phyloP scores from a whole-genome alignment of 1,140 invertebrate genomes.

The Nilaparvata lugens region DNA sequence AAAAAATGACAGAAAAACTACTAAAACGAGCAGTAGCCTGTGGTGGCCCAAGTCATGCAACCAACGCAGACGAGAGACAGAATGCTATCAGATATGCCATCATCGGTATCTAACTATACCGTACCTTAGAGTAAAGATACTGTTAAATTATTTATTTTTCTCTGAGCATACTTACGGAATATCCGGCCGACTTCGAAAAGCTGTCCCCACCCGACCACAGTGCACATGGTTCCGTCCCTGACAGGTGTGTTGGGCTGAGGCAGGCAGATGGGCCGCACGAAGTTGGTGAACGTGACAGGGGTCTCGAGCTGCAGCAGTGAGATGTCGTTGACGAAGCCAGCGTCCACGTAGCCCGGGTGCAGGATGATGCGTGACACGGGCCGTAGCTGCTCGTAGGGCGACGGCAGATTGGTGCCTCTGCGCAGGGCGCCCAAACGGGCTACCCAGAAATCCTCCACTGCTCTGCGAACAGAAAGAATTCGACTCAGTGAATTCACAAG shows the following conservation, averaged over 20 bases:
- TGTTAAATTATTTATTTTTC: too few relatives aligned
- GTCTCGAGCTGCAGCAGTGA: conserved; percentile 54
- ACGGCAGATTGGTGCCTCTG: conserved; percentile 57
- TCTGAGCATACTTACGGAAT: conserved; percentile 62
- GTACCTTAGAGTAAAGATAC: too few relatives aligned
- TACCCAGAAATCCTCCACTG: conserved; percentile 67
- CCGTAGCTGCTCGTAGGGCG: conserved; percentile 61
- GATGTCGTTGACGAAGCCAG: conserved; percentile 73
- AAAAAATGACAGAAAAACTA: too few relatives aligned
- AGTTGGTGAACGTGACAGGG: conserved; percentile 58
- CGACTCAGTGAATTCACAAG: too few relatives aligned
- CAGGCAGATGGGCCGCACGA: conserved; percentile 65
- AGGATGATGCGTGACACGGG: conserved; percentile 52
- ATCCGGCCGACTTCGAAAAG: conserved; percentile 67
- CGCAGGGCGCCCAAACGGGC: conserved; percentile 63
- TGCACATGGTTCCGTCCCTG: conserved; percentile 55
- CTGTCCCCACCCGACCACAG: conserved; percentile 75
- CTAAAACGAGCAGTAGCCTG: too few relatives aligned
- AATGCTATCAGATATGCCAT: background rate
- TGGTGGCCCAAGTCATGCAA: too few relatives aligned
- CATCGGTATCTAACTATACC: background rate
- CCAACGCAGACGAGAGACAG: background rate
- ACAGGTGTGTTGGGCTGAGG: conserved; percentile 42
- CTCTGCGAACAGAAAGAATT: conserved; percentile 38
- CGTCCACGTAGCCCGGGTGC: conserved; percentile 66